Conservation (phyloP, 2,797 vertebrate species). For the Anisognathus igniventris region DNA sequence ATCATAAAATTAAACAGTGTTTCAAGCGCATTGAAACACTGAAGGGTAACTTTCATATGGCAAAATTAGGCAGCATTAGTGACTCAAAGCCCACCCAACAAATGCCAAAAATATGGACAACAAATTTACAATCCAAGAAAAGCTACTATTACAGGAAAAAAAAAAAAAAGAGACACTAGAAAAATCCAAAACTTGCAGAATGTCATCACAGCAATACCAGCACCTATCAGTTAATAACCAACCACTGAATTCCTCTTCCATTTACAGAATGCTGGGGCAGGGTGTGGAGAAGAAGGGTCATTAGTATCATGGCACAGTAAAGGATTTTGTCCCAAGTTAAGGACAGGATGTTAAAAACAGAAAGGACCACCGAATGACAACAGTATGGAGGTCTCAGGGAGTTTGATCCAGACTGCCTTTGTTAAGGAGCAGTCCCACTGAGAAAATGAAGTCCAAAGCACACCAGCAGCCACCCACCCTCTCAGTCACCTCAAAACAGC, state of each 20-base stretch:
- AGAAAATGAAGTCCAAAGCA: neutral
- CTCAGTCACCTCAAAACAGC: neutral
- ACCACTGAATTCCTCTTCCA: neutral
- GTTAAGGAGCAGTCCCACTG: neutral
- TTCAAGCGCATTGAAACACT: neutral
- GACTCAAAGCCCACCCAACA: neutral
- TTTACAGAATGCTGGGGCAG: neutral
- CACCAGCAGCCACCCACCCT: neutral
- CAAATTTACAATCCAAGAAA: neutral
- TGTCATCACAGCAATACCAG: neutral
- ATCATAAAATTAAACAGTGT: neutral
- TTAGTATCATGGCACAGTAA: neutral
- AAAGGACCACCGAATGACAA: accelerated
- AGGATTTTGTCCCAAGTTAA: neutral
- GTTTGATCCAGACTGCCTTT: neutral
- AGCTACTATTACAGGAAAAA: neutral
- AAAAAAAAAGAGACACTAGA: neutral
- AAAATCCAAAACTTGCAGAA: neutral
- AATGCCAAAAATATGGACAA: neutral
- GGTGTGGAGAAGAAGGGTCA: too few species aligned
- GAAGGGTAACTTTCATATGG: neutral
- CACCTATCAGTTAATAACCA: neutral
- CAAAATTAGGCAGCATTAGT: neutral
- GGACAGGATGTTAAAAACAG: neutral
- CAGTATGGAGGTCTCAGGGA: neutral